phyloP scores from a whole-genome alignment of 1,140 invertebrate genomes.

The Anastatus disparis region DNA sequence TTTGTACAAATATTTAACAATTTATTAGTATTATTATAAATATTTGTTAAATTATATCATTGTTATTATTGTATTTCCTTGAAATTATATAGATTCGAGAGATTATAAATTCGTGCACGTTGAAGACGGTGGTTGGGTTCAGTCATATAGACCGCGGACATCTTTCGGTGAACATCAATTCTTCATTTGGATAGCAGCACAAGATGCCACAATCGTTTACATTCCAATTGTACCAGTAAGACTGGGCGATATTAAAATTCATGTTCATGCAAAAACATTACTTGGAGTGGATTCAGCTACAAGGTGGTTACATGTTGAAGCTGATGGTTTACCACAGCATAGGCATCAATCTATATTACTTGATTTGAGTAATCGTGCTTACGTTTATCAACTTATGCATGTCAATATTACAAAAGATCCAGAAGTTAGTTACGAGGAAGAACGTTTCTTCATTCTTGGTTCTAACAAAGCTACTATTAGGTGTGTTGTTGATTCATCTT shows the following conservation, averaged over 20 bases:
- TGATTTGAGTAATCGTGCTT: conserved; percentile 91
- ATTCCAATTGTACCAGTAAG: conserved; percentile 88
- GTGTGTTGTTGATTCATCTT: not conserved
- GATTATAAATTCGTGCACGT: conserved; percentile 96
- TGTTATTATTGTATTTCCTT: too few species aligned
- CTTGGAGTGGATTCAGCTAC: conserved; percentile 83
- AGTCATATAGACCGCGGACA: conserved; percentile 86
- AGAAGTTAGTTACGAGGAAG: conserved; percentile 87
- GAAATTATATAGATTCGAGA: conserved; percentile 76
- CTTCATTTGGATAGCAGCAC: conserved; percentile 86
- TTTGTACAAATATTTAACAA: not conserved
- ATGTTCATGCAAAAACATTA: conserved; percentile 85
- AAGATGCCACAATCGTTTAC: conserved; percentile 84
- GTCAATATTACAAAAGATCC: conserved; percentile 93
- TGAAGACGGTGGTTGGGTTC: conserved; percentile 87
- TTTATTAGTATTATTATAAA: not conserved
- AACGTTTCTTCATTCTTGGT: conserved; percentile 93
- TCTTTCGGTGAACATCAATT: conserved; percentile 94
- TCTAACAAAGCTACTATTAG: conserved; percentile 85
- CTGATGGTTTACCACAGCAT: conserved; percentile 93
- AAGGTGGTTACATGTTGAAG: conserved; percentile 81
- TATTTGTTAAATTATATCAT: too few species aligned
- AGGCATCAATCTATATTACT: conserved; percentile 91
- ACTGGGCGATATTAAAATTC: conserved; percentile 83
- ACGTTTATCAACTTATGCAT: conserved; percentile 94